Evolutionary conservation across 2,113 vertebrate genomes (phyloP).

Genomic region (Leiothrix lutea): DNA sequence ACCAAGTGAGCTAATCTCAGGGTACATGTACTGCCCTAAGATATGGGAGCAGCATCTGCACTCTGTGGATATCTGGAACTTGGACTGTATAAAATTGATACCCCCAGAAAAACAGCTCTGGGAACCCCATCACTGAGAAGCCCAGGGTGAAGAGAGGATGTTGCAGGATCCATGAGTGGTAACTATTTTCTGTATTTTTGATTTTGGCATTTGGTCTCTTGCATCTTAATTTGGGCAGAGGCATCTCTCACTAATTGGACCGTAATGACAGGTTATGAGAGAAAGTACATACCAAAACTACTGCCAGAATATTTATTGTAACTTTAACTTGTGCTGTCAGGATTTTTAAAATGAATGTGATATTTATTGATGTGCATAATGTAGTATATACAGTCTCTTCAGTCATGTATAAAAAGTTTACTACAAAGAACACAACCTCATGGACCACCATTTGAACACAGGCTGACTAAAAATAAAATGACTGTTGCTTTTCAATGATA

Average conservation of each 20-base stretch:
- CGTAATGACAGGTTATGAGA: background rate
- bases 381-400: background rate
- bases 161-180: background rate
- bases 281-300: background rate
- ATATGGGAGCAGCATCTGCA: background rate
- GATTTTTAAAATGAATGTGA: background rate
- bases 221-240: background rate
- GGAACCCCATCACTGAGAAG: background rate
- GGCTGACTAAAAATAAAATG: background rate
- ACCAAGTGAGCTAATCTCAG: background rate
- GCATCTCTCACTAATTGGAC: background rate
- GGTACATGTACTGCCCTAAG: background rate
- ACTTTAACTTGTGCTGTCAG: background rate
- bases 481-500: background rate
- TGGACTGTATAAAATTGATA: background rate
- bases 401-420: background rate
- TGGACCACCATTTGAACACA: background rate
- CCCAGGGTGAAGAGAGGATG: background rate
- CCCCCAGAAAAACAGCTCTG: background rate
- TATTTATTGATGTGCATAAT: background rate
- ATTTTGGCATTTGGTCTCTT: accelerated
- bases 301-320: background rate
- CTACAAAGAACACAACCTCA: background rate
- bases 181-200: background rate
- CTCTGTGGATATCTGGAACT: background rate